Evolutionary conservation across 1,140 invertebrate species (phyloP).

Genomic region (Drosophila lowei): DNA sequence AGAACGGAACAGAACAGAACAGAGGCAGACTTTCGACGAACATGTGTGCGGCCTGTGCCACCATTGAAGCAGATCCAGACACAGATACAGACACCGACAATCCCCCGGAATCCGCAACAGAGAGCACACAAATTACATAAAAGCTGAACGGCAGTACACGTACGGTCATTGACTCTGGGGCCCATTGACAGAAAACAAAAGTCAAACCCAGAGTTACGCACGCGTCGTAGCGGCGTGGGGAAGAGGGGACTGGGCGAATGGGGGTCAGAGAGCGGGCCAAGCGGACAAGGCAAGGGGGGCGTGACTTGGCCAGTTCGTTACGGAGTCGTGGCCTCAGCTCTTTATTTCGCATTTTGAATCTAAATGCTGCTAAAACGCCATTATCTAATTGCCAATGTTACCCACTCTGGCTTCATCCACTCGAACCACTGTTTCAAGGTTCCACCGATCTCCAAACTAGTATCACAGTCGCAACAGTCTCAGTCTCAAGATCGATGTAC

Average conservation of each 20-base stretch:
- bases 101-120: constrained; percentile 5
- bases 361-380: constrained; percentile 1
- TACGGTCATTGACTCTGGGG: constrained; percentile 40
- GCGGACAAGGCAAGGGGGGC: constrained; percentile 19
- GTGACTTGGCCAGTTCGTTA: constrained; percentile 30
- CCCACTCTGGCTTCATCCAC: neutral
- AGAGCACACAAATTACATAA: constrained; percentile 29
- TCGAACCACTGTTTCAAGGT: neutral
- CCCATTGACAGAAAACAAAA: constrained; percentile 33
- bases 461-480: neutral
- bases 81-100: constrained; percentile 15
- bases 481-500: constrained; percentile 3
- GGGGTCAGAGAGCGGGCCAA: constrained; percentile 10
- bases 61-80: constrained; percentile 16
- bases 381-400: constrained; percentile 26
- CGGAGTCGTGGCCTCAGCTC: constrained; percentile 7
- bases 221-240: neutral
- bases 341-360: constrained; percentile 13
- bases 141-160: constrained; percentile 7
- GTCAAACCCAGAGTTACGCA: constrained; percentile 28
- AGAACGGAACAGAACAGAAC: constrained; percentile 18
- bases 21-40: constrained; percentile 16
- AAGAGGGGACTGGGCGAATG: neutral
- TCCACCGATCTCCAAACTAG: constrained; percentile 1
- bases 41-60: constrained; percentile 18